Evolutionary conservation across 2,113 vertebrate genomes (phyloP).

Genomic region (Chaetodon auriga): DNA sequence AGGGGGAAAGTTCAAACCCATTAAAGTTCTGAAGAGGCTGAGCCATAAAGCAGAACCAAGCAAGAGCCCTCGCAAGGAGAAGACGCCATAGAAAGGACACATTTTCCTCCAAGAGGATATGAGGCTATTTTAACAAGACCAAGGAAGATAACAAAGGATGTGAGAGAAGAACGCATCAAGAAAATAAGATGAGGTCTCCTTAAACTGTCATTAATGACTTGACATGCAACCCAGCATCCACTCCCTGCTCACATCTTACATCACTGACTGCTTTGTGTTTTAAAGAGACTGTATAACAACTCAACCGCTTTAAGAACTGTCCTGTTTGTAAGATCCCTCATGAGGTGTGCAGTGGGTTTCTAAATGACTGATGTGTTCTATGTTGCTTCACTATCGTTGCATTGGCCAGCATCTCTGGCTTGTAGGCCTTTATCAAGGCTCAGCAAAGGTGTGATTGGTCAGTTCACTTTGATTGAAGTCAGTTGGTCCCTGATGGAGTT

Average conservation of each 20-base stretch:
- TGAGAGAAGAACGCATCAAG: background rate
- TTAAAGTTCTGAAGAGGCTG: constrained; percentile 94
- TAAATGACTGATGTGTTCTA: constrained; percentile 24
- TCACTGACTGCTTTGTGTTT: constrained; percentile 50
- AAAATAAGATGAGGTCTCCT: background rate
- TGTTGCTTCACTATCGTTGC: constrained; percentile 10
- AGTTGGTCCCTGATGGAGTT: constrained; percentile 2
- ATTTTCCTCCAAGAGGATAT: constrained; percentile 19
- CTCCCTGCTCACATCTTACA: constrained; percentile 13
- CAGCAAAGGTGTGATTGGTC: background rate
- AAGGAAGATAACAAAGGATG: background rate
- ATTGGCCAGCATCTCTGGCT: background rate
- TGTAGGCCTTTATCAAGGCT: constrained; percentile 14
- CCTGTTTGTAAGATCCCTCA: constrained; percentile 20
- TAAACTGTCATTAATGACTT: constrained; percentile 16
- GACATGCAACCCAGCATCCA: constrained; percentile 15
- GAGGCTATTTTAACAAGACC: constrained; percentile 35
- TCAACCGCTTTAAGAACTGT: constrained; percentile 53
- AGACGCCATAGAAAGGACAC: constrained; percentile 46
- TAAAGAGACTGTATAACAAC: constrained; percentile 4
- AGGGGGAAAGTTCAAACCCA: constrained; percentile 93
- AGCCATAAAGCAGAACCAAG: constrained; percentile 89
- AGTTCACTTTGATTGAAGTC: background rate
- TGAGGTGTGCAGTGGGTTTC: constrained; percentile 9
- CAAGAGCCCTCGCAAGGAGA: constrained; percentile 89